These are phyloP conservation scores for Rhagonycha lutea DNA, from an alignment of 2,888 invertebrate species.

Conservation along the genomic window DNA sequence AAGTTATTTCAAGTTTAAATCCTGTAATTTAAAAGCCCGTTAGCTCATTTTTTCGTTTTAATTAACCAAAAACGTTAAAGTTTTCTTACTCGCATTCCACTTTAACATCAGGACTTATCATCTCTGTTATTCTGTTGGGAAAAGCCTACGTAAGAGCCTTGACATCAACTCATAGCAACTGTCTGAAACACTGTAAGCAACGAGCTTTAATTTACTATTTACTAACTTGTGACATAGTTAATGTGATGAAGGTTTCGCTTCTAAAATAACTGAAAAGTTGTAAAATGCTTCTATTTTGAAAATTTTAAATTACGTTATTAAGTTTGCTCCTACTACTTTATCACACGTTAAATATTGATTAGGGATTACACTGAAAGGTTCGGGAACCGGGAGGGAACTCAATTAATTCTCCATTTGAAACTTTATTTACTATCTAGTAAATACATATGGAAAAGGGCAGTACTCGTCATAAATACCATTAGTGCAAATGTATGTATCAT, in stretches of 20 bases:
- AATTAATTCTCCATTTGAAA: not conserved
- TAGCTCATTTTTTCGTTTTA: not conserved
- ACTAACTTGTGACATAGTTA: conserved; percentile 34
- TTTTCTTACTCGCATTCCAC: not conserved
- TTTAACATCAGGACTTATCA: not conserved
- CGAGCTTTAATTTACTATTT: conserved; percentile 33
- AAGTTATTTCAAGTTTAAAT: not conserved
- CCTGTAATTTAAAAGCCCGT: not conserved
- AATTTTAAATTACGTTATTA: not conserved
- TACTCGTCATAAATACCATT: not conserved
- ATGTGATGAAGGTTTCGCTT: conserved; percentile 32
- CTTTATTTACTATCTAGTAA: not conserved
- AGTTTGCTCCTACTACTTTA: not conserved
- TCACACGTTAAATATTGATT: not conserved
- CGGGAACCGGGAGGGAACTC: too few species aligned
- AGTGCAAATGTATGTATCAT: not conserved
- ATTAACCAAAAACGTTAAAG: not conserved
- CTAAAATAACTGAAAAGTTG: conserved; percentile 34
- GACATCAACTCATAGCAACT: conserved; percentile 33
- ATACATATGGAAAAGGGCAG: not conserved
- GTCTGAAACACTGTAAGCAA: conserved; percentile 27
- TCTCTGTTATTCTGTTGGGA: not conserved
- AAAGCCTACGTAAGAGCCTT: not conserved
- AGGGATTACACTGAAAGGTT: not conserved
- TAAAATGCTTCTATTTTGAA: not conserved